These are phyloP conservation scores for Vanacampus margaritifer DNA, from an alignment of 2,113 vertebrate genomes.

Conservation along the genomic window DNA sequence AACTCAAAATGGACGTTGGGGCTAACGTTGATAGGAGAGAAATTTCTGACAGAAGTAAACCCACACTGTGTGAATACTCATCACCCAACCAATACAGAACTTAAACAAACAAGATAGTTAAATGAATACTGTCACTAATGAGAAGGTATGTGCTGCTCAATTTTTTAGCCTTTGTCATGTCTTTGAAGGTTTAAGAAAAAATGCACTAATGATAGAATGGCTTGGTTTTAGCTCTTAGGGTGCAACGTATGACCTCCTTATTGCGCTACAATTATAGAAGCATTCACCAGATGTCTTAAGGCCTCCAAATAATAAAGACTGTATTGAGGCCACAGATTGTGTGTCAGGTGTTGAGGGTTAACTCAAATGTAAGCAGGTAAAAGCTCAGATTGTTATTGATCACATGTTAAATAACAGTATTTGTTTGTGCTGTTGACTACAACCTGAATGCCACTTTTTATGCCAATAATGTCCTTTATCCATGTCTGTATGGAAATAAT, in stretches of 20 bases:
- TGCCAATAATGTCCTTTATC: slow-evolving; percentile 34
- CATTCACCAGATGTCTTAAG: slow-evolving; percentile 68
- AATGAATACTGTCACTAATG: slow-evolving; percentile 42
- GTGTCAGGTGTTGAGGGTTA: slow-evolving; percentile 1
- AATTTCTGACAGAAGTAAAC: slow-evolving; percentile 30
- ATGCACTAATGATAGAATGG: slow-evolving; percentile 9
- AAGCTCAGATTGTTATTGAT: slow-evolving; percentile 27
- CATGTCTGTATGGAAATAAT: slow-evolving; percentile 11
- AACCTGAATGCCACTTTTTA: slow-evolving; percentile 24
- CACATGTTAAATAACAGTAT: slow-evolving; percentile 55
- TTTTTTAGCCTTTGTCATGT: slow-evolving; percentile 28
- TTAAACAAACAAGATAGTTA: slow-evolving; percentile 18
- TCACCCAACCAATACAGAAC: background rate
- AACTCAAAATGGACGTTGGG: slow-evolving; percentile 27
- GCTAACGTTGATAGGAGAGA: slow-evolving; percentile 29
- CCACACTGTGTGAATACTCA: slow-evolving; percentile 11
- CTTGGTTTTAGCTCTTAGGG: slow-evolving; percentile 12
- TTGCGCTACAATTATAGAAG: slow-evolving; percentile 25
- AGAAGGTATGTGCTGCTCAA: slow-evolving; percentile 49
- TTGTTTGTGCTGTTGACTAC: slow-evolving; percentile 43
- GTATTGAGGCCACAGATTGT: slow-evolving; percentile 8
- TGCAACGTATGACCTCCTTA: slow-evolving; percentile 3
- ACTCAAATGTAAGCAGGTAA: background rate
- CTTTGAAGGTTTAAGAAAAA: slow-evolving; percentile 18
- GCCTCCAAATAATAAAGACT: slow-evolving; percentile 16